Evolutionary conservation across 2,113 vertebrate genomes (phyloP).

Genomic region (Echinops telfairi): DNA sequence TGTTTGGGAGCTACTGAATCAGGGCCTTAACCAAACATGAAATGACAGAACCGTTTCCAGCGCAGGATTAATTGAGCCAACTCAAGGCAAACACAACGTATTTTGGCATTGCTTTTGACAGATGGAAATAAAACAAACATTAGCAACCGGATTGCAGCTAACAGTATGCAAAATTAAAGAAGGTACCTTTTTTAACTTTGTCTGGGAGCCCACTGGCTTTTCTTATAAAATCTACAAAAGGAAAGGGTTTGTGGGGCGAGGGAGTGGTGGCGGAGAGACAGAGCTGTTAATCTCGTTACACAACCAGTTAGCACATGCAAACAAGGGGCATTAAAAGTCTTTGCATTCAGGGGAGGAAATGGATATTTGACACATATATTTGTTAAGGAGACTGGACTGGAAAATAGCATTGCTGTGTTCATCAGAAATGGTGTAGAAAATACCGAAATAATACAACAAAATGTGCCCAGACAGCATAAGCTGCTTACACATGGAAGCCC

Average conservation of each 20-base stretch:
- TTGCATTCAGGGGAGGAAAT: slow-evolving; percentile 80
- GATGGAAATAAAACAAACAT: slow-evolving; percentile 85
- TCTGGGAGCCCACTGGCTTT: slow-evolving; percentile 83
- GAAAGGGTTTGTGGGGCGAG: not conserved
- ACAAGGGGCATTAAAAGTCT: slow-evolving; percentile 81
- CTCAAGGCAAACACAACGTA: slow-evolving; percentile 80
- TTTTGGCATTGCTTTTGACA: slow-evolving; percentile 84
- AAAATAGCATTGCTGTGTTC: slow-evolving; percentile 78
- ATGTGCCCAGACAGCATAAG: slow-evolving; percentile 78
- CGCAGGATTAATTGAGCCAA: slow-evolving; percentile 78
- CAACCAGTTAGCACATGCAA: slow-evolving; percentile 83
- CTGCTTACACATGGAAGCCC: slow-evolving; percentile 82
- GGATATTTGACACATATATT: slow-evolving; percentile 78
- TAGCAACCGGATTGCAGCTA: slow-evolving; percentile 81
- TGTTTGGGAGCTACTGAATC: slow-evolving; percentile 41
- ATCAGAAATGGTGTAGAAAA: slow-evolving; percentile 80
- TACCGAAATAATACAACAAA: slow-evolving; percentile 81
- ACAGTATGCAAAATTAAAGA: slow-evolving; percentile 87
- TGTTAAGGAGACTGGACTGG: slow-evolving; percentile 79
- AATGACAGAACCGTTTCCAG: slow-evolving; percentile 79
- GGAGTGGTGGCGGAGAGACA: slow-evolving; percentile 30
- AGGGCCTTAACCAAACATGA: slow-evolving; percentile 79
- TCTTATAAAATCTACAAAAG: slow-evolving; percentile 79
- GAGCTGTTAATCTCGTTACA: slow-evolving; percentile 84
- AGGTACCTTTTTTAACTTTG: slow-evolving; percentile 82